Evolutionary conservation across 2,113 vertebrate species (phyloP).

Genomic region (Lipophrys pholis): DNA sequence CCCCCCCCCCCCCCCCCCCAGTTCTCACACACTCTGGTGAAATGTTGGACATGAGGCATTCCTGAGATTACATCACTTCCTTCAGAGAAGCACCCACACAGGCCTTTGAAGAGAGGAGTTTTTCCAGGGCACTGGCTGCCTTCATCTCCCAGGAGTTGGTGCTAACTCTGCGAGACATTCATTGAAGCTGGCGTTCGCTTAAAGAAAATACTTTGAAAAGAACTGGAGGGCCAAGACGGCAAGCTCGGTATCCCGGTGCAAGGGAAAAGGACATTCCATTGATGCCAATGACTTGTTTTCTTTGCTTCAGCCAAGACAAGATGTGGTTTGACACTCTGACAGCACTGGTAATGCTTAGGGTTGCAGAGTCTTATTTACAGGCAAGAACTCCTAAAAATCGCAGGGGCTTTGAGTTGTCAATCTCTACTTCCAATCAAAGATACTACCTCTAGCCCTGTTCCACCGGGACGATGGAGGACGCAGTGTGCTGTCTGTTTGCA

Average conservation of each 20-base stretch:
- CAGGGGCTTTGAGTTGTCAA: constrained; percentile 4
- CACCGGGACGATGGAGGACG: constrained; percentile 4
- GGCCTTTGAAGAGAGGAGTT: constrained; percentile 65
- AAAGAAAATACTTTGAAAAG: constrained; percentile 70
- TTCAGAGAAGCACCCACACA: constrained; percentile 63
- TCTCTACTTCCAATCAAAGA: constrained; percentile 25
- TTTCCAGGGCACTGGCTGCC: constrained; percentile 62
- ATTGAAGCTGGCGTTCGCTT: constrained; percentile 68
- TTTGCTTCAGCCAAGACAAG: constrained; percentile 18
- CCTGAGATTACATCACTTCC: constrained; percentile 73
- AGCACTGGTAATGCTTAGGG: not conserved
- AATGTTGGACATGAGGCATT: constrained; percentile 56
- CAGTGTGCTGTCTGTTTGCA: not conserved
- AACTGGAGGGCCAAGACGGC: constrained; percentile 49
- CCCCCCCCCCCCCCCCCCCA: too few species aligned
- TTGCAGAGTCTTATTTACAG: not conserved
- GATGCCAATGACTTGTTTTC: constrained; percentile 43
- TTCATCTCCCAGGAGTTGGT: constrained; percentile 68
- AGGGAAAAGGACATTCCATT: constrained; percentile 48
- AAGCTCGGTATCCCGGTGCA: constrained; percentile 21
- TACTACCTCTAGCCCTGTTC: constrained; percentile 12
- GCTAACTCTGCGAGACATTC: constrained; percentile 62
- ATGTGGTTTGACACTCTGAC: constrained; percentile 15
- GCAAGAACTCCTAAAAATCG: not conserved
- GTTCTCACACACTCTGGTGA: constrained; percentile 2